Percentiles rank a stretch among this genome's conserved stretches.
phyloP scores from a whole-genome alignment of 2,113 vertebrate species.

The Myiagra hebetior region DNA sequence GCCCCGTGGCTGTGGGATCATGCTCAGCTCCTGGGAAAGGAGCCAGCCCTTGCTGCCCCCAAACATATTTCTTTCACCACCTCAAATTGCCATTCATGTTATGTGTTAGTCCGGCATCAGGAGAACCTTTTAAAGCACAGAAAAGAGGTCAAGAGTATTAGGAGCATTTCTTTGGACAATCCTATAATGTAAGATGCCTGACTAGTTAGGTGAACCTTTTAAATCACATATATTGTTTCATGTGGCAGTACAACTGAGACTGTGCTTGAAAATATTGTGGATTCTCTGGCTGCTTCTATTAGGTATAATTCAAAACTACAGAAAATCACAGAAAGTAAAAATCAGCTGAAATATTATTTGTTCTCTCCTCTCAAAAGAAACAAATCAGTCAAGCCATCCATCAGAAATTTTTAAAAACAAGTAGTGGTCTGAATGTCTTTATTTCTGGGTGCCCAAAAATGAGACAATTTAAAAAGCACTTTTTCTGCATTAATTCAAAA shows the following conservation, averaged over 20 bases:
- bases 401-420: background rate
- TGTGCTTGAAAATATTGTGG: background rate
- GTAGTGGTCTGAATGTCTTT: background rate
- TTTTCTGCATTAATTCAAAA: background rate
- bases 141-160: background rate
- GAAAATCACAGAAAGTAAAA: background rate
- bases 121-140: background rate
- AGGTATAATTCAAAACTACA: background rate
- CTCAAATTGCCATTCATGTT: background rate
- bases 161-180: background rate
- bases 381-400: background rate
- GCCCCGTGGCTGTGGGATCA: fast-evolving
- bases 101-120: background rate
- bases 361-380: background rate
- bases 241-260: background rate
- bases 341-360: background rate
- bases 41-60: background rate
- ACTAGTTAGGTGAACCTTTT: background rate
- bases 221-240: background rate
- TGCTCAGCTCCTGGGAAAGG: fast-evolving
- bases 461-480: background rate
- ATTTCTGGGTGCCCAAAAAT: background rate
- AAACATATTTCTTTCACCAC: background rate
- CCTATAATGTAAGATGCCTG: background rate
- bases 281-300: background rate